phyloP scores from a whole-genome alignment of 2,113 vertebrate genomes.

The Tapirus terrestris region DNA sequence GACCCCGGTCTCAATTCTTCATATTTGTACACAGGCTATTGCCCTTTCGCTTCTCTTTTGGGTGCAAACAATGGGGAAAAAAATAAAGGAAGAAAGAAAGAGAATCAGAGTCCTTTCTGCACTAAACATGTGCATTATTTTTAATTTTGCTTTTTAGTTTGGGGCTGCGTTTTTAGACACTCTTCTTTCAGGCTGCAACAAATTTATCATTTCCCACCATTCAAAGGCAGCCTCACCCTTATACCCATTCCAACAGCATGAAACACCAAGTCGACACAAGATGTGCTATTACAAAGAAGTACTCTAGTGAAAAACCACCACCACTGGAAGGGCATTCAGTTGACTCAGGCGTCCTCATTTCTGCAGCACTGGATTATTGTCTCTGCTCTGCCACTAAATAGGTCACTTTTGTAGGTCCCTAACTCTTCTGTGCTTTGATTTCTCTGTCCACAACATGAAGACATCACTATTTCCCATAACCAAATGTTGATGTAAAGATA shows the following conservation, averaged over 20 bases:
- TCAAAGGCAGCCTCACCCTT: neutral
- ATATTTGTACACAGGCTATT: neutral
- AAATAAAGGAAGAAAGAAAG: neutral
- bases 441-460: neutral
- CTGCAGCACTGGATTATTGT: neutral
- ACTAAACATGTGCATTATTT: neutral
- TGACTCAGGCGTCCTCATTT: neutral
- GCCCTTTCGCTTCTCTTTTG: neutral
- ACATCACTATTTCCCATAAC: neutral
- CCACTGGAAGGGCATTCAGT: neutral
- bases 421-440: neutral
- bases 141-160: neutral
- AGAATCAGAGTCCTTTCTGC: neutral
- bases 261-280: neutral
- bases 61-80: neutral
- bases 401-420: neutral
- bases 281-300: neutral
- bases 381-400: neutral
- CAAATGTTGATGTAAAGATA: neutral
- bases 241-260: neutral
- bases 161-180: neutral
- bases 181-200: neutral
- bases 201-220: neutral
- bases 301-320: neutral
- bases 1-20: neutral